These are phyloP conservation scores for Cyanistes caeruleus DNA, from an alignment of 2,113 vertebrate species.

Conservation along the genomic window DNA sequence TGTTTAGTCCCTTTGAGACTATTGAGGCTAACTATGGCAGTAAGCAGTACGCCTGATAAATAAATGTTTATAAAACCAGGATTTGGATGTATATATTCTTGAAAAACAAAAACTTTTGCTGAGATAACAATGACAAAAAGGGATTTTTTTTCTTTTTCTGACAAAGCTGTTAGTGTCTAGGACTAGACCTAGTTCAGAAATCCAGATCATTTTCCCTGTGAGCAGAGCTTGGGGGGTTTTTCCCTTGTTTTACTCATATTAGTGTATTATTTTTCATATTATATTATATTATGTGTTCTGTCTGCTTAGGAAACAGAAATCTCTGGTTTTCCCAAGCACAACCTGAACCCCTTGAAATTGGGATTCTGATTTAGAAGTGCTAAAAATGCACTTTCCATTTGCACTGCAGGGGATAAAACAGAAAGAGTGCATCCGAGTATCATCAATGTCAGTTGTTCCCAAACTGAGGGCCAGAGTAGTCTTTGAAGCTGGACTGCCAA, in stretches of 20 bases:
- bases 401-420: neutral
- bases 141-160: neutral
- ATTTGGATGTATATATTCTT: conserved; percentile 26
- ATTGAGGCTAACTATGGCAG: conserved; percentile 63
- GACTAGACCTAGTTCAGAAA: neutral
- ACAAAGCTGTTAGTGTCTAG: neutral
- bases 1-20: conserved; percentile 64
- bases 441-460: neutral
- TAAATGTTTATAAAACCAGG: conserved; percentile 46
- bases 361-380: neutral
- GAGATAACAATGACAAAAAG: neutral
- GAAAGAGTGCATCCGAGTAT: neutral
- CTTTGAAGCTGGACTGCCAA: neutral
- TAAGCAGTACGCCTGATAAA: conserved; percentile 52
- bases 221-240: neutral
- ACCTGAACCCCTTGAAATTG: neutral
- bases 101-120: neutral
- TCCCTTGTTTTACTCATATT: neutral
- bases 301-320: neutral
- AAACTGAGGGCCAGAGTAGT: neutral
- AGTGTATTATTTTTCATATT: neutral
- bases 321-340: neutral
- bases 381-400: neutral
- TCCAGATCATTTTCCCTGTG: neutral
- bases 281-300: neutral